phyloP scores from a whole-genome alignment of 1,140 invertebrate genomes.

The Drusus annulatus region DNA sequence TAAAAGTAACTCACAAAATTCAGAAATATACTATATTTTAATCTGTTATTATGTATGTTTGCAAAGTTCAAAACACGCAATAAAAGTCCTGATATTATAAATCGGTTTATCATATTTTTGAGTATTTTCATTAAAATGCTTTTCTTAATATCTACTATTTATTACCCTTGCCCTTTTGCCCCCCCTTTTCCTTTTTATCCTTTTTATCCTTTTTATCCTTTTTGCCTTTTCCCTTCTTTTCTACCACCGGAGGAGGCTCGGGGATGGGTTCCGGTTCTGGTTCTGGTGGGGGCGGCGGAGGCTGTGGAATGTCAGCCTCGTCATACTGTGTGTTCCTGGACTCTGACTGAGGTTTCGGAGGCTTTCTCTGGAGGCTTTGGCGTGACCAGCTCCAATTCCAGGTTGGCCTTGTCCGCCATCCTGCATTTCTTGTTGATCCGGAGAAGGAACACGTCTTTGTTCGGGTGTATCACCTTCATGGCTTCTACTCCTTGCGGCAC shows the following conservation, averaged over 20 bases:
- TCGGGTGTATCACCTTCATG: constrained; percentile 62
- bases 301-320: constrained; percentile 50
- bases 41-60: too few relatives aligned
- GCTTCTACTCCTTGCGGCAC: constrained; percentile 42
- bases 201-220: neutral
- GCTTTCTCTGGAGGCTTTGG: constrained; percentile 63
- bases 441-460: constrained; percentile 64
- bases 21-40: too few relatives aligned
- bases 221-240: constrained; percentile 34
- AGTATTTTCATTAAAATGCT: too few relatives aligned
- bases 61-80: too few relatives aligned
- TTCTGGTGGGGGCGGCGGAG: neutral
- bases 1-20: too few relatives aligned
- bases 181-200: too few relatives aligned
- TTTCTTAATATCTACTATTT: too few relatives aligned
- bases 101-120: too few relatives aligned
- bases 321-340: constrained; percentile 64
- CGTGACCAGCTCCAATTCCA: constrained; percentile 65
- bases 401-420: constrained; percentile 60
- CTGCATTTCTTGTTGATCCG: constrained; percentile 59
- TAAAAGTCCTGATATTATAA: too few relatives aligned
- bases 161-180: too few relatives aligned
- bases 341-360: constrained; percentile 62
- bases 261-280: neutral
- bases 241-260: neutral